These are phyloP conservation scores for Fukomys damarensis DNA, from an alignment of 2,113 vertebrate species.

Conservation along the genomic window DNA sequence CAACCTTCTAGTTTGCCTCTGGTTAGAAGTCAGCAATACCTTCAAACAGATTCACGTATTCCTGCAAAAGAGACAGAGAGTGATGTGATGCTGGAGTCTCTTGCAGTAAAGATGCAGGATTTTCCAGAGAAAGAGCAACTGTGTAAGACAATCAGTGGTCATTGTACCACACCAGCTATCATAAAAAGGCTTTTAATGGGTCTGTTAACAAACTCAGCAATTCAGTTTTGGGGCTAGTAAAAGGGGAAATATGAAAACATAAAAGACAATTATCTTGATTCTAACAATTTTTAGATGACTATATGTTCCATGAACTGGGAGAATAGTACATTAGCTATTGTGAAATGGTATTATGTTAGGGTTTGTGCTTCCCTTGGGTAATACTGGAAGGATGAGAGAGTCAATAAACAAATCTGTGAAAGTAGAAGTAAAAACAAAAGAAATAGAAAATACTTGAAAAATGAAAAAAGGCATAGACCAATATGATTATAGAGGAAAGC, in stretches of 20 bases:
- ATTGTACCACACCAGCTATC: not conserved
- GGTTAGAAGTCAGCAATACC: not conserved
- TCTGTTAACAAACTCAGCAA: not conserved
- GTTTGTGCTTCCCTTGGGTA: not conserved
- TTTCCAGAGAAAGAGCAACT: not conserved
- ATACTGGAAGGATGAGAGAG: not conserved
- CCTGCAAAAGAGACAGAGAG: not conserved
- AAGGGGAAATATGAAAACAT: not conserved
- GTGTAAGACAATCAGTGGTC: not conserved
- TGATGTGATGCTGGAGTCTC: not conserved
- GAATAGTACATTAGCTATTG: not conserved
- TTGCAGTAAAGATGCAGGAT: not conserved
- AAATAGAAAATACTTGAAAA: not conserved
- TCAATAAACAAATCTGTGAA: not conserved
- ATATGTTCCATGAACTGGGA: not conserved
- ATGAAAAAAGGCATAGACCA: not conserved
- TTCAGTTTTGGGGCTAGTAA: not conserved
- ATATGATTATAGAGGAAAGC: not conserved
- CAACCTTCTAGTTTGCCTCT: accelerated
- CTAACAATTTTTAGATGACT: not conserved
- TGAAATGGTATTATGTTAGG: not conserved
- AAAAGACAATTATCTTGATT: not conserved
- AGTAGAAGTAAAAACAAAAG: not conserved
- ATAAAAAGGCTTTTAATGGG: not conserved
- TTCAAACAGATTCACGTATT: not conserved